These are phyloP conservation scores for Diacarnus erythraeanus DNA, from an alignment of 37 sponge, comb jelly and placozoan species.

Conservation along the genomic window DNA sequence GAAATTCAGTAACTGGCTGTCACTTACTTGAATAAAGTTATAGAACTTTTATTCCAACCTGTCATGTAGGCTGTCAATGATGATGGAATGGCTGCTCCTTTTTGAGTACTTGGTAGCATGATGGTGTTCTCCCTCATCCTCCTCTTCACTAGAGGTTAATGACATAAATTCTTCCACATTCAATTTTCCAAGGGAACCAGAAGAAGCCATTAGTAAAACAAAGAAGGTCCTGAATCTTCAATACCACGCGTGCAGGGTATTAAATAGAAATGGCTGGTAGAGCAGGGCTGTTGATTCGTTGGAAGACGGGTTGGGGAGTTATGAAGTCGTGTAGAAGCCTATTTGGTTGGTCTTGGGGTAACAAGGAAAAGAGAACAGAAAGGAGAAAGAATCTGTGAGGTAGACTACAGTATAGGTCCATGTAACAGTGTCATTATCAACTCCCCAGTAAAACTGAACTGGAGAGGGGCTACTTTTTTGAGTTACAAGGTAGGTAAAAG, in stretches of 20 bases:
- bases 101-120: too few species aligned
- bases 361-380: conserved; percentile 7
- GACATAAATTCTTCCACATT: conserved; percentile 78
- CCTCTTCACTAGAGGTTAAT: conserved; percentile 21
- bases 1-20: too few species aligned
- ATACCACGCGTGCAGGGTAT: conserved; percentile 24
- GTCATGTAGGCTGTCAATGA: too few species aligned
- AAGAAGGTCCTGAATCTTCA: neutral
- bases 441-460: too few species aligned
- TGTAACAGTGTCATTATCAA: too few species aligned
- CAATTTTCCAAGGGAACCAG: conserved; percentile 16
- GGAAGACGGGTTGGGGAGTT: neutral
- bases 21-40: neutral
- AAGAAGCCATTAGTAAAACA: too few species aligned
- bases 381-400: conserved; percentile 14
- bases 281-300: neutral
- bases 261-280: conserved; percentile 13
- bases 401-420: too few species aligned
- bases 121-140: neutral
- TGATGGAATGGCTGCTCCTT: too few species aligned
- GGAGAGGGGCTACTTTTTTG: conserved; percentile 22
- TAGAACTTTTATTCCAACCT: neutral
- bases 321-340: neutral
- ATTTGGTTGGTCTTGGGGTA: neutral
- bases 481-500: conserved; percentile 21